Evolutionary conservation across 2,113 vertebrate species (phyloP), one percentile per base, ranked within the genome.

Genomic region (Excalfactoria chinensis): DNA sequence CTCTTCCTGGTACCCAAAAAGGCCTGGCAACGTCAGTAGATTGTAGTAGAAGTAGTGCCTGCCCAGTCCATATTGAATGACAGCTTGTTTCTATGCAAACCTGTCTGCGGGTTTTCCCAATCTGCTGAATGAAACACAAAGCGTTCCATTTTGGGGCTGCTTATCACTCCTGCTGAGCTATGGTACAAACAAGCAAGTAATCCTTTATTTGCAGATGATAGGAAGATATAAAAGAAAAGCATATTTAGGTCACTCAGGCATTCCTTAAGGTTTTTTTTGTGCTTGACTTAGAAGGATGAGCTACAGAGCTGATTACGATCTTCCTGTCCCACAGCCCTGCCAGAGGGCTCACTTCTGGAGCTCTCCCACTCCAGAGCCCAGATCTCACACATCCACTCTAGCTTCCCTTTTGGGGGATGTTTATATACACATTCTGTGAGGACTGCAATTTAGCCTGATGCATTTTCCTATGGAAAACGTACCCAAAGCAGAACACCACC

Each of bases 81-180:
- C 87, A 76, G 53, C 7, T 71, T 59, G 59, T 66, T 95, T 72
- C 84, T 75, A 87, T 44, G 84, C 49, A 92, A 89, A 84, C 73
- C 58, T 64, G 69, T 26, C 86, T 62, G 58, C 37, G 67, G 58
- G n/a, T 87, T 93, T 91, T 91, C 53, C 63, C 87, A 21, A 85
- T 82, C 74, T 72, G 55, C 71, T 15, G 81, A 30, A 76, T 48
- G 81, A 84, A 93, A 93, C 48, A 78, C 66, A 78, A 71, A 4
- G 19, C 4, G 2, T 81, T 95, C 69, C 74, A 41, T 67, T 87
- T 84, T 7, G 6, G 67, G 53, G 62, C 70, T 72, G 71, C 58
- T 90, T 71, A 77, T 78, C 81, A 56, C 0, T 2, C 48, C 91
- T 53, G 23, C 74, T 79, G 84, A 79, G 78, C 67, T 79, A 15